phyloP scores from a whole-genome alignment of 2,888 invertebrate genomes.

The Acrobasis repandana region DNA sequence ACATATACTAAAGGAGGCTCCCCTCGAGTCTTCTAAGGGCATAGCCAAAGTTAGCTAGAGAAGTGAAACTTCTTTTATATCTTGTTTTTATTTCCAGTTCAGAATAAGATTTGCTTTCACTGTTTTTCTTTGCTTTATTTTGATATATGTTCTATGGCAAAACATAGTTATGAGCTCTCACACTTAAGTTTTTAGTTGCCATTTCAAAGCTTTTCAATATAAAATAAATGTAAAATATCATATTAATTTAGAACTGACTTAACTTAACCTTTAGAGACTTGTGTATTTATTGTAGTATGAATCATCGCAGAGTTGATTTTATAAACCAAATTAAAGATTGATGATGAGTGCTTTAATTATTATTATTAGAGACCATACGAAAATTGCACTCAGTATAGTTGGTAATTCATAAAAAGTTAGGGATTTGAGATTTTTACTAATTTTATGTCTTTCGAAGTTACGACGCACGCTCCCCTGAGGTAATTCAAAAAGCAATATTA shows the following conservation, averaged over 20 bases:
- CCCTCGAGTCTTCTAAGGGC: conserved; percentile 67
- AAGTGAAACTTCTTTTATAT: conserved; percentile 67
- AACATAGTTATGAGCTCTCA: conserved; percentile 32
- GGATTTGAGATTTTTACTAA: conserved; percentile 77
- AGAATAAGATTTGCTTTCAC: conserved; percentile 41
- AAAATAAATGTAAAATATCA: conserved; percentile 60
- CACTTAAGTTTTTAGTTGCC: conserved; percentile 47
- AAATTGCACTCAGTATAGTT: conserved; percentile 74
- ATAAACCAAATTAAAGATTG: conserved; percentile 71
- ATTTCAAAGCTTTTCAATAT: conserved; percentile 52
- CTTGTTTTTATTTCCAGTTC: conserved; percentile 43
- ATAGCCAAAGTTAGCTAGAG: conserved; percentile 79
- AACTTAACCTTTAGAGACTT: conserved; percentile 74
- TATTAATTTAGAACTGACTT: conserved; percentile 69
- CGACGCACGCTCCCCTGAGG: conserved; percentile 79
- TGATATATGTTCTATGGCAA: conserved; percentile 22
- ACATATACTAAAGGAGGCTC: conserved; percentile 56
- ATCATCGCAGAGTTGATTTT: conserved; percentile 67
- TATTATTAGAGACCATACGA: conserved; percentile 68
- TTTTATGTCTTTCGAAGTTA: conserved; percentile 70
- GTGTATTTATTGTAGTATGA: conserved; percentile 67
- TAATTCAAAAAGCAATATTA: conserved; percentile 82
- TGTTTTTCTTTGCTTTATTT: conserved; percentile 36
- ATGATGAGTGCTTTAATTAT: conserved; percentile 77
- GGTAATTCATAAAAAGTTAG: conserved; percentile 69